Evolutionary conservation across 1,140 invertebrate species (phyloP).

Genomic region (Chionoecetes opilio): DNA sequence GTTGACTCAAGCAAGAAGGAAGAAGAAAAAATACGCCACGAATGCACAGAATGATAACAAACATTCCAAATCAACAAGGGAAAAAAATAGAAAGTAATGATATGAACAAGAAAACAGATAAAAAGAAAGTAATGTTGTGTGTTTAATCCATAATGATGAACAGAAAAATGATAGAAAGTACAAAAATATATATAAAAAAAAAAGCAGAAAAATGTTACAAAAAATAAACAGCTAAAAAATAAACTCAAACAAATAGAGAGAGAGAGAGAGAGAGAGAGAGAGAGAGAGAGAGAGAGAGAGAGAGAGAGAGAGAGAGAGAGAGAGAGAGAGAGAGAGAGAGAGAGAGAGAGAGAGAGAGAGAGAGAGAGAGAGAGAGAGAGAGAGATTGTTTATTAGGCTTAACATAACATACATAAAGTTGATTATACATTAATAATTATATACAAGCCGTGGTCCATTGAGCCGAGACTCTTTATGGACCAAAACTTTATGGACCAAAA

Average conservation of each 20-base stretch:
- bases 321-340: background rate
- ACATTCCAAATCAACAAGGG: background rate
- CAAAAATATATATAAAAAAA: background rate
- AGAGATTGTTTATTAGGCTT: too few relatives aligned
- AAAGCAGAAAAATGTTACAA: too few relatives aligned
- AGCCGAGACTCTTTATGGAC: too few relatives aligned
- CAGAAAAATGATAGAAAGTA: background rate
- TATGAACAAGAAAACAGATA: too few relatives aligned
- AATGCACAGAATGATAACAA: background rate
- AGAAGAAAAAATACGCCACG: slow-evolving; percentile 41
- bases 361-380: background rate
- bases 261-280: background rate
- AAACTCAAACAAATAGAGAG: background rate
- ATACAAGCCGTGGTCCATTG: too few relatives aligned
- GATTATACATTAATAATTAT: too few relatives aligned
- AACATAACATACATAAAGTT: too few relatives aligned
- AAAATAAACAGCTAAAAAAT: background rate
- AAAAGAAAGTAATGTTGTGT: background rate
- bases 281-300: background rate
- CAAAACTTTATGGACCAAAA: too few relatives aligned
- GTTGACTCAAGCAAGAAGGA: background rate
- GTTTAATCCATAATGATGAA: slow-evolving; percentile 19
- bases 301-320: background rate
- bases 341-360: background rate
- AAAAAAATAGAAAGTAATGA: too few relatives aligned